A percentile compares a stretch with the other conserved stretches of the same genome.
phyloP scores from a whole-genome alignment of 2,888 invertebrate genomes.

The Coenonympha glycerion region DNA sequence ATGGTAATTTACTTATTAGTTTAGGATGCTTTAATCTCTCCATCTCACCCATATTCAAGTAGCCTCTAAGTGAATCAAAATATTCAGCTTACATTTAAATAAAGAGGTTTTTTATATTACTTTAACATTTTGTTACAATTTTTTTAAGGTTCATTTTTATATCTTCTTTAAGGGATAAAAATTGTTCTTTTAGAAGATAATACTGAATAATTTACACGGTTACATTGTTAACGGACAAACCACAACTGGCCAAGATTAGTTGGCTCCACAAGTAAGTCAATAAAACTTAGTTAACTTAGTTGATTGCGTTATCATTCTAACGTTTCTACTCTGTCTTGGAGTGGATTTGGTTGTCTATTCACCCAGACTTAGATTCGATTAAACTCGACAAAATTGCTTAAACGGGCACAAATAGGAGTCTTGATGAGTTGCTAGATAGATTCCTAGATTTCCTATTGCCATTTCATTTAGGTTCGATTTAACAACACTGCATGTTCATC shows the following conservation, averaged over 20 bases:
- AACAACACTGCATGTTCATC: too few relatives aligned
- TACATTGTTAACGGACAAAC: too few relatives aligned
- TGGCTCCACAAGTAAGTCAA: too few relatives aligned
- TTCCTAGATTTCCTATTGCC: background rate
- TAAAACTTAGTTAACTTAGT: background rate
- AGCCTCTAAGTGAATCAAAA: background rate
- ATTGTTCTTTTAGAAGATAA: too few relatives aligned
- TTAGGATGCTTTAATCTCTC: background rate
- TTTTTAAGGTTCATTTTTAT: too few relatives aligned
- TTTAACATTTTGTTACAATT: too few relatives aligned
- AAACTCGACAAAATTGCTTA: constrained; percentile 11
- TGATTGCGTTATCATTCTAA: background rate
- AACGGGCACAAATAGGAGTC: constrained; percentile 1
- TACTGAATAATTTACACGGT: too few relatives aligned
- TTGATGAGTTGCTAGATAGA: constrained; percentile 6
- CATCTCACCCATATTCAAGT: background rate
- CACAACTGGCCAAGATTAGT: too few relatives aligned
- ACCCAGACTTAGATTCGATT: constrained; percentile 5
- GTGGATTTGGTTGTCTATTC: background rate
- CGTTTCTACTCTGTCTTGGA: background rate
- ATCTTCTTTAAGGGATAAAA: too few relatives aligned
- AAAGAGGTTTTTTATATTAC: too few relatives aligned
- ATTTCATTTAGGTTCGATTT: background rate
- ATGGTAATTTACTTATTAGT: background rate
- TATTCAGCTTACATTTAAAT: background rate